Evolutionary conservation across 2,113 vertebrate species (phyloP).

Genomic region (Hippocampus zosterae): DNA sequence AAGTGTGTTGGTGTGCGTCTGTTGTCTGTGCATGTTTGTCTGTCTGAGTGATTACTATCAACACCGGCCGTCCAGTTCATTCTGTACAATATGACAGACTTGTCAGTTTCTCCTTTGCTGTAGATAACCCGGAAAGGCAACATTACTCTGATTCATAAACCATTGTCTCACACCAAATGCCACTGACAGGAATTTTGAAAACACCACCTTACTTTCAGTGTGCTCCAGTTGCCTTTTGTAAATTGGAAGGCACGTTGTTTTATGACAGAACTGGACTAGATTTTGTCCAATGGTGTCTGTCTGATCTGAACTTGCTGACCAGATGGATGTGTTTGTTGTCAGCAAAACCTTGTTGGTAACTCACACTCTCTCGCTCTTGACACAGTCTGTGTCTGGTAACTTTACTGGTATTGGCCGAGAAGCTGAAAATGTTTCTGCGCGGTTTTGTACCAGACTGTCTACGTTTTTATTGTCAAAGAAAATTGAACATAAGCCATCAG

Average conservation of each 20-base stretch:
- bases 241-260: constrained; percentile 3
- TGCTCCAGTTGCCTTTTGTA: neutral
- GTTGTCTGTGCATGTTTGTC: constrained; percentile 28
- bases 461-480: constrained; percentile 4
- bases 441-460: neutral
- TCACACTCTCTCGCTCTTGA: constrained; percentile 21
- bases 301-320: constrained; percentile 56
- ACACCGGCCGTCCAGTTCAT: constrained; percentile 32
- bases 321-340: constrained; percentile 73
- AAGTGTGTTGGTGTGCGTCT: constrained; percentile 58
- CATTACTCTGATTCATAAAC: neutral
- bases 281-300: constrained; percentile 19
- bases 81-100: constrained; percentile 38
- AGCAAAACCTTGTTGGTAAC: constrained; percentile 64
- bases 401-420: neutral
- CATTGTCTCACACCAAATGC: neutral
- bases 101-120: neutral
- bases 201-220: neutral
- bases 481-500: neutral
- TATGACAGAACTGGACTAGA: constrained; percentile 16
- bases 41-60: constrained; percentile 51
- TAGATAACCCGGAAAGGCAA: neutral
- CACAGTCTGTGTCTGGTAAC: neutral
- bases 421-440: neutral
- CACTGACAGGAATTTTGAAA: neutral